Evolutionary conservation across 2,113 vertebrate species (phyloP).

Genomic region (Penelope pileata): DNA sequence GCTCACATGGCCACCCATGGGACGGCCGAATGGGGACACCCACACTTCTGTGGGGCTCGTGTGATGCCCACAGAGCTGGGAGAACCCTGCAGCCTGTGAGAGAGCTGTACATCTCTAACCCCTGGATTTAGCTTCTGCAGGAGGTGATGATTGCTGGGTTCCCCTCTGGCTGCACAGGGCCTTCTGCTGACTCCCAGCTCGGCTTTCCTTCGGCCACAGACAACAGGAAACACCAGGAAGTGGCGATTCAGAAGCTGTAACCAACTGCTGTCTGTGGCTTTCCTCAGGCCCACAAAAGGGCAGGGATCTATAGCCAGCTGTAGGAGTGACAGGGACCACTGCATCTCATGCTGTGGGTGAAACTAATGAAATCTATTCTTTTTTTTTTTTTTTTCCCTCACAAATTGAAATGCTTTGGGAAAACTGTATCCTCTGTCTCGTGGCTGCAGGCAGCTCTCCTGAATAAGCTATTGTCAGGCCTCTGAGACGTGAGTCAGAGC

Average conservation of each 20-base stretch:
- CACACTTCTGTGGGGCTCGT: not conserved
- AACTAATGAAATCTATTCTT: slow-evolving; percentile 20
- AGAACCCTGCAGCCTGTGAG: not conserved
- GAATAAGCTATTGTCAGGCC: slow-evolving; percentile 66
- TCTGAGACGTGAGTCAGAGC: slow-evolving; percentile 61
- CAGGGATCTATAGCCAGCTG: not conserved
- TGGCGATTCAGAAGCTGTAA: not conserved
- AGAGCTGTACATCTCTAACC: not conserved
- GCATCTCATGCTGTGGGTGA: not conserved
- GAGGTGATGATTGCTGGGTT: not conserved
- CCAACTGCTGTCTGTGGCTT: not conserved
- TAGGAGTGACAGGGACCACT: not conserved
- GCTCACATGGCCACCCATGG: not conserved
- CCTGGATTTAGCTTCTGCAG: not conserved
- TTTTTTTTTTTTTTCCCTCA: not conserved
- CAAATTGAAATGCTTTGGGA: slow-evolving; percentile 48
- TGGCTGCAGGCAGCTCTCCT: slow-evolving; percentile 54
- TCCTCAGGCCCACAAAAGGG: not conserved
- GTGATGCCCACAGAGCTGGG: not conserved
- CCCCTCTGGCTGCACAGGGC: not conserved
- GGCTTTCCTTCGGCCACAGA: not conserved
- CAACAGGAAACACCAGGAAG: not conserved
- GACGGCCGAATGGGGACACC: not conserved
- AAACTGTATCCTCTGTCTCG: slow-evolving; percentile 1
- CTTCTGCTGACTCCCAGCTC: not conserved